Evolutionary conservation across 2,797 vertebrate species (phyloP).

Genomic region (Platalea minor): DNA sequence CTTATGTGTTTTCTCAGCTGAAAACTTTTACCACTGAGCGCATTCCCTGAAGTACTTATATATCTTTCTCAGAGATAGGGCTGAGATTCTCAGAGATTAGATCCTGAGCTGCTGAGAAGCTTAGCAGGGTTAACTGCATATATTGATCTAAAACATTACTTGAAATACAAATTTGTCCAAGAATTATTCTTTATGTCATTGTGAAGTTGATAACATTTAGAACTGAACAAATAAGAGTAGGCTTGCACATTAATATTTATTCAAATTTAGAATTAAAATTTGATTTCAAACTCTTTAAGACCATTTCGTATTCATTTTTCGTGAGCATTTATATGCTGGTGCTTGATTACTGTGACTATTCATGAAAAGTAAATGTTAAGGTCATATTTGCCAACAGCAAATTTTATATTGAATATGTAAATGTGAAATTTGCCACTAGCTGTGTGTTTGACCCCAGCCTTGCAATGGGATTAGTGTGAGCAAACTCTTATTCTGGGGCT

Average conservation of each 20-base stretch:
- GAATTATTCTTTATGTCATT: slow-evolving; percentile 8
- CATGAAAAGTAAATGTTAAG: slow-evolving; percentile 48
- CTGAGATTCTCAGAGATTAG: slow-evolving; percentile 3
- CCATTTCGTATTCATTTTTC: slow-evolving; percentile 35
- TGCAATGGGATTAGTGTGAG: neutral
- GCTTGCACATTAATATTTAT: slow-evolving; percentile 13
- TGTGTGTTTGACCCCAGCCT: slow-evolving; percentile 1
- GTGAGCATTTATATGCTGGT: neutral
- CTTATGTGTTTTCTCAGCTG: neutral
- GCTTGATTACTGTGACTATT: slow-evolving; percentile 27
- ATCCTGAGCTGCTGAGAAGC: neutral
- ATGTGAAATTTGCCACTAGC: slow-evolving; percentile 54
- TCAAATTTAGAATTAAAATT: slow-evolving; percentile 29
- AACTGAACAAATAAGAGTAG: neutral
- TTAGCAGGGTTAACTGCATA: slow-evolving; percentile 3
- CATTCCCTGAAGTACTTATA: neutral
- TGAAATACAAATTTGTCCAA: slow-evolving; percentile 35
- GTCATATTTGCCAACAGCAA: slow-evolving; percentile 43
- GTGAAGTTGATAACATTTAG: slow-evolving; percentile 1
- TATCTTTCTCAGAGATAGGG: slow-evolving; percentile 10
- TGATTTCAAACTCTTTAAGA: slow-evolving; percentile 19
- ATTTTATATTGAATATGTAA: slow-evolving; percentile 54
- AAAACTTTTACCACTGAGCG: neutral
- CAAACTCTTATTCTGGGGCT: neutral
- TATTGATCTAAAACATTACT: slow-evolving; percentile 38